Evolutionary conservation across 2,888 invertebrate genomes (phyloP), one percentile per base, ranked within the genome.

Genomic region (Acanthopleura granulata): DNA sequence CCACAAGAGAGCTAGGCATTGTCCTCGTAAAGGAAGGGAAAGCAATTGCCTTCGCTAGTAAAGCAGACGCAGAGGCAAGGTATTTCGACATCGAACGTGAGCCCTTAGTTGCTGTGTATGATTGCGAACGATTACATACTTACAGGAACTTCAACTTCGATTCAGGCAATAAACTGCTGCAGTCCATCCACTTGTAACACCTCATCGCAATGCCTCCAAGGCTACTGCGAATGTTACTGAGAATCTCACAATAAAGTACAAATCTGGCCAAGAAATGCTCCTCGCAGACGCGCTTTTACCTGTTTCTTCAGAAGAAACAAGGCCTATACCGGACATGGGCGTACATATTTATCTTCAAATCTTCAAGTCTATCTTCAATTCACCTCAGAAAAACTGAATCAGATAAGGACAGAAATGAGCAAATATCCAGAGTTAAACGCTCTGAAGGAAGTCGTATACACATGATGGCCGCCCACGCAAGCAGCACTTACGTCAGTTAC

Each of bases 1-100:
- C 74, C 30, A 62, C 51, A 15, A 72, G 62, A 30, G 77, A 74
- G 11, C 77, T 78, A 40, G 79, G 80, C 49, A 76, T 77, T 51
- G 76, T 75, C 14, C 77, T 76, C 11, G 74, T 74, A 9, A 77
- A 76, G 30, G 69, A 76, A 1, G 76, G 74, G 16, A 74, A 73
- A 66, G 78, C 77, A 30, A 73, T 80, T 15, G 76, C 77, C 16
- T 76, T 73, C 57, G 77, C 75, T 4, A 76, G 75, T 25, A 75
- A 79, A 72, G 50, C 62, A 14, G 76, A 78, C 61, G 61, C 62
- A 16, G 77, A 62, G 50, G n/a, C 57, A 18, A 57, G 76, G 16
- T 76, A 76, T 71, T 79, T 76, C 12, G 73, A 76, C 49, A 81
- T 78, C 1, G 77, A 81, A 69, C 72, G 77, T 29, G 78, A 81